These are phyloP conservation scores for Dromius quadrimaculatus DNA, from an alignment of 2,888 invertebrate species.

Conservation along the genomic window DNA sequence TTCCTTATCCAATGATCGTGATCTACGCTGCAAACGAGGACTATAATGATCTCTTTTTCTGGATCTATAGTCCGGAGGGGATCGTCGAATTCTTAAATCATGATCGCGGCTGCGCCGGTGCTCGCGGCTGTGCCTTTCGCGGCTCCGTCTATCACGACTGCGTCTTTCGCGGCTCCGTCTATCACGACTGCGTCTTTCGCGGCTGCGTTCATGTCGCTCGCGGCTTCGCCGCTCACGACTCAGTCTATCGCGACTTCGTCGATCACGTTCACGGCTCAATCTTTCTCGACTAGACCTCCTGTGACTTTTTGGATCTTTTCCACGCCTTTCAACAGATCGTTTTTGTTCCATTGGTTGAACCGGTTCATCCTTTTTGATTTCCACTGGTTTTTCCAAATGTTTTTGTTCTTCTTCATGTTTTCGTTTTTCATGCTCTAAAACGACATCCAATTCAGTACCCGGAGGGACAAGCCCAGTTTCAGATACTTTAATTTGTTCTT, in stretches of 20 bases:
- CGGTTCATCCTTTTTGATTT: slow-evolving; percentile 41
- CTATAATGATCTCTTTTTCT: slow-evolving; percentile 34
- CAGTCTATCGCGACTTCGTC: neutral
- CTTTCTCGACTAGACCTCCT: neutral
- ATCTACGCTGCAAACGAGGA: slow-evolving; percentile 17
- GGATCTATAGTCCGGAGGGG: slow-evolving; percentile 2
- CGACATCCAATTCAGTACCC: slow-evolving; percentile 66
- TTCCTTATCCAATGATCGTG: slow-evolving; percentile 30
- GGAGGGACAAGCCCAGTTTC: slow-evolving; percentile 67
- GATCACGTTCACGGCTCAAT: neutral
- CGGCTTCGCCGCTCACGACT: neutral
- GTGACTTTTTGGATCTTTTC: neutral
- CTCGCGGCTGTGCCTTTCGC: neutral
- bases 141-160: neutral
- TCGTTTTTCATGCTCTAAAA: slow-evolving; percentile 55
- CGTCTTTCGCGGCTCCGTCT: neutral
- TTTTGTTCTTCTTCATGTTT: slow-evolving; percentile 43
- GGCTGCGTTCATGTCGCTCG: neutral
- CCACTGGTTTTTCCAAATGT: slow-evolving; percentile 3
- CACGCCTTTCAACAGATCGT: slow-evolving; percentile 18
- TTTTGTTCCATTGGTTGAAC: slow-evolving; percentile 10
- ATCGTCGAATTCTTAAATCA: neutral
- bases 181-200: neutral
- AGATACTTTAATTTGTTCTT: slow-evolving; percentile 64
- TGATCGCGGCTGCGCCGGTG: neutral